Conservation (phyloP, 2,113 vertebrate species). For the Aramus guarauna region DNA sequence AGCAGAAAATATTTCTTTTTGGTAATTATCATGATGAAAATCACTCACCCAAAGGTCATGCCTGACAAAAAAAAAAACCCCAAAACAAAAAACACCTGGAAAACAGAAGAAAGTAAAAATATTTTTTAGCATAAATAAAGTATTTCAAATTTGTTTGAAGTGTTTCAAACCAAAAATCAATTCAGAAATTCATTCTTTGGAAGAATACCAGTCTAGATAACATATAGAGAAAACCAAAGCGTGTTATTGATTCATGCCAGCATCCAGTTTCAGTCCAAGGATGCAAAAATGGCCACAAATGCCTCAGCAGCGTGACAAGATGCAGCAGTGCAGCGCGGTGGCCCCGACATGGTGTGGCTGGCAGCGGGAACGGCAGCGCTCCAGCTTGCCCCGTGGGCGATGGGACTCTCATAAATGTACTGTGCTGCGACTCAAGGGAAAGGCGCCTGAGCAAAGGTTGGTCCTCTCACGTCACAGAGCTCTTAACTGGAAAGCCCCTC, state of each 20-base stretch:
- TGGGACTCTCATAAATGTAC: neutral
- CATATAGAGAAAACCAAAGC: neutral
- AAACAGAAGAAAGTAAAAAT: neutral
- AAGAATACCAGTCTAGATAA: neutral
- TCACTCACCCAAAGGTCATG: neutral
- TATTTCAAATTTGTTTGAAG: neutral
- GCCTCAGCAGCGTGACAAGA: neutral
- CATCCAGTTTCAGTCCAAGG: neutral
- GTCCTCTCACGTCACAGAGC: fast-evolving
- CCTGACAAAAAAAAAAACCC: no score
- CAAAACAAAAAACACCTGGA: neutral
- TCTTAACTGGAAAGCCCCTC: neutral
- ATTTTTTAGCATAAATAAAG: neutral
- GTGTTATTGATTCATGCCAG: neutral
- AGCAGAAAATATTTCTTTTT: neutral
- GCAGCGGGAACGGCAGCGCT: neutral
- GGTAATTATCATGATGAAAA: neutral
- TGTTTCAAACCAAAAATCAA: neutral
- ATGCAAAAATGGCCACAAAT: neutral
- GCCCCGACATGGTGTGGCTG: neutral
- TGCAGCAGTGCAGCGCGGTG: neutral
- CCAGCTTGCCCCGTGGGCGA: neutral
- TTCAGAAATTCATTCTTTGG: neutral
- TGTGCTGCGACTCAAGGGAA: neutral
- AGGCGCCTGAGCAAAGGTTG: neutral